These are phyloP conservation scores for Drosophila subquinaria DNA, from an alignment of 2,888 invertebrate genomes.

Conservation along the genomic window DNA sequence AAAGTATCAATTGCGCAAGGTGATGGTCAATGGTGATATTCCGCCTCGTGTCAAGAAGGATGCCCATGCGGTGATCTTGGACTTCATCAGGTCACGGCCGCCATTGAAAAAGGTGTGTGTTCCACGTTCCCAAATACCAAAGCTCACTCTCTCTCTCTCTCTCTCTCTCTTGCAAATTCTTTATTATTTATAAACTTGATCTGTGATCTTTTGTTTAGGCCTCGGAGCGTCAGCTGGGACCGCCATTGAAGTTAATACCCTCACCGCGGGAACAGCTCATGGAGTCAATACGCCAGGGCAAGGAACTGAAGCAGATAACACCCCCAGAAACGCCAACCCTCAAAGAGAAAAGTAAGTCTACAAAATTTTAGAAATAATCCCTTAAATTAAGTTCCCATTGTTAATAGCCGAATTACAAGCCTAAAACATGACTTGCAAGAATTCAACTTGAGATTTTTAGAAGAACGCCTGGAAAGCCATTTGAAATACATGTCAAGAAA, in stretches of 20 bases:
- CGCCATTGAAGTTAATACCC: conserved; percentile 90
- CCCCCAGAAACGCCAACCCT: conserved; percentile 85
- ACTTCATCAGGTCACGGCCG: conserved; percentile 98
- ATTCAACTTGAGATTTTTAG: conserved; percentile 11
- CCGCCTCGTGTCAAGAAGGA: conserved; percentile 95
- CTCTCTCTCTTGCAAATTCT: not conserved
- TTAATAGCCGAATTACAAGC: not conserved
- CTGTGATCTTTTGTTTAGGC: conserved; percentile 87
- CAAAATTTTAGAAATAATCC: not conserved
- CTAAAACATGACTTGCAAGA: not conserved
- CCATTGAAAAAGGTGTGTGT: conserved; percentile 93
- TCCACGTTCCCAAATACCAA: conserved; percentile 15
- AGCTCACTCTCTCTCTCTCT: not conserved
- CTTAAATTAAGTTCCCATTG: not conserved
- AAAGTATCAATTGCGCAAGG: conserved; percentile 95
- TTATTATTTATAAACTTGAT: not conserved
- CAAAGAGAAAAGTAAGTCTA: conserved; percentile 87
- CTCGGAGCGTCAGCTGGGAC: conserved; percentile 93
- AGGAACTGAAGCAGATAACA: conserved; percentile 88
- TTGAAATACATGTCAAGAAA: not conserved
- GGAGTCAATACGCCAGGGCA: conserved; percentile 93
- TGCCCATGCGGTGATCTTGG: conserved; percentile 97
- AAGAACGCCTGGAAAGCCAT: not conserved
- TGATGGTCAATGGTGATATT: conserved; percentile 92
- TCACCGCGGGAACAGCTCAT: conserved; percentile 94